A percentile compares a stretch with the other conserved stretches of the same genome.
phyloP scores from a whole-genome alignment of 1,140 invertebrate species.

The Diploscapter pachys region DNA sequence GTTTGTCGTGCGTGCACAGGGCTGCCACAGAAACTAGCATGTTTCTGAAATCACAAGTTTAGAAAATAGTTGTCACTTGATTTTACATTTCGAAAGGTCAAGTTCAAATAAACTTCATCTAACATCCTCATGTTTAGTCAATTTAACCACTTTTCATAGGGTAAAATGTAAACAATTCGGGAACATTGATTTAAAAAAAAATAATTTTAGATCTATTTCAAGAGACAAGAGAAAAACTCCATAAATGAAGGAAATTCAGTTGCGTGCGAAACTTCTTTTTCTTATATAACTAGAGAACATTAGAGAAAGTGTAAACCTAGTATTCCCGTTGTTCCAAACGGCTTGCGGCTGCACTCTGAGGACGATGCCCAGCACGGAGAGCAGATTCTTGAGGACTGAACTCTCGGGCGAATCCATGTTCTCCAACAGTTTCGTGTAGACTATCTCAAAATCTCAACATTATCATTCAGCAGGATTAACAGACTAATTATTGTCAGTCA shows the following conservation, averaged over 20 bases:
- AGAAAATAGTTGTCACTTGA: not conserved
- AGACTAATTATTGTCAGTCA: too few relatives aligned
- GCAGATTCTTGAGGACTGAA: constrained; percentile 35
- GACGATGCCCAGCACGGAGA: constrained; percentile 34
- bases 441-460: constrained; percentile 27
- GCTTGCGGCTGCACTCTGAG: constrained; percentile 36
- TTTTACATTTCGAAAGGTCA: too few relatives aligned
- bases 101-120: not conserved
- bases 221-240: not conserved
- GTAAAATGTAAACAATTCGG: too few relatives aligned
- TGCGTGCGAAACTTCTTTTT: too few relatives aligned
- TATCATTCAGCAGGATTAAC: too few relatives aligned
- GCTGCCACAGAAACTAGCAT: constrained; percentile 35
- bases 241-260: not conserved
- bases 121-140: not conserved
- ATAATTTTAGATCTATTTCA: not conserved
- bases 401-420: constrained; percentile 20
- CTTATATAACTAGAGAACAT: too few relatives aligned
- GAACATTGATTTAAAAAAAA: not conserved
- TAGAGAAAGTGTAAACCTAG: constrained; percentile 23
- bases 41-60: constrained; percentile 20
- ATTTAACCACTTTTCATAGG: too few relatives aligned
- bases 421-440: constrained; percentile 37
- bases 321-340: constrained; percentile 30
- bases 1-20: constrained; percentile 40